These are phyloP conservation scores for Eupelmus urozonus DNA, from an alignment of 2,888 invertebrate species.

Conservation along the genomic window DNA sequence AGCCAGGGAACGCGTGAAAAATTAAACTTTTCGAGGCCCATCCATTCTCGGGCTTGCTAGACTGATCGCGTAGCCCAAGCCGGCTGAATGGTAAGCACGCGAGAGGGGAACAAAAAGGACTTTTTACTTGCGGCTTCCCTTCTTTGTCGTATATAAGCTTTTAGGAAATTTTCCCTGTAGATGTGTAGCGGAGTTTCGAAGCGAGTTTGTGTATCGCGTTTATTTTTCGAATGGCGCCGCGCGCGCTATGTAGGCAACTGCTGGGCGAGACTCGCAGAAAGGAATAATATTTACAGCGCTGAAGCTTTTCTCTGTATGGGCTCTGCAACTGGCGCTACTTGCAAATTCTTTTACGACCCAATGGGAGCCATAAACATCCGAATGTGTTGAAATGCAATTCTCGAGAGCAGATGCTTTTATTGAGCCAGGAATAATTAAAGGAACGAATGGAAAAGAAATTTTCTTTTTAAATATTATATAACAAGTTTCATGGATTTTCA, in stretches of 20 bases:
- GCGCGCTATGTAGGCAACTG: too few species aligned
- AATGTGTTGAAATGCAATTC: too few species aligned
- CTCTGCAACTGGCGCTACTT: neutral
- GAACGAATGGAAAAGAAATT: too few species aligned
- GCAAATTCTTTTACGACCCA: neutral
- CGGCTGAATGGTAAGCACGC: slow-evolving; percentile 7
- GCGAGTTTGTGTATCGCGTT: slow-evolving; percentile 33
- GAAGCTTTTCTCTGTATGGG: neutral
- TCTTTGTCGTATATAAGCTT: slow-evolving; percentile 54
- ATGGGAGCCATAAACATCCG: too few species aligned
- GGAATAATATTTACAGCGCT: too few species aligned
- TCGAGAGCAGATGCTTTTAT: too few species aligned
- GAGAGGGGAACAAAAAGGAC: slow-evolving; percentile 29
- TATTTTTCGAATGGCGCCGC: slow-evolving; percentile 39
- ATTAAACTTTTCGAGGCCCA: slow-evolving; percentile 59
- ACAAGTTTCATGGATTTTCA: too few species aligned
- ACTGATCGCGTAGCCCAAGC: slow-evolving; percentile 4
- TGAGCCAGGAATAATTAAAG: too few species aligned
- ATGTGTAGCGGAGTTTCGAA: neutral
- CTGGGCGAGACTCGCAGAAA: neutral
- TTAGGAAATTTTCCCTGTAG: slow-evolving; percentile 35
- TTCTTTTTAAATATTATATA: too few species aligned
- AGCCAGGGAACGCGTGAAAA: slow-evolving; percentile 55
- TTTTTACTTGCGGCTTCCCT: slow-evolving; percentile 33
- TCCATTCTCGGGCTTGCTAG: slow-evolving; percentile 37